Percentiles rank a stretch among this genome's conserved stretches.
Evolutionary conservation across 2,113 vertebrate species (phyloP).

Genomic region (Dasyornis broadbenti): DNA sequence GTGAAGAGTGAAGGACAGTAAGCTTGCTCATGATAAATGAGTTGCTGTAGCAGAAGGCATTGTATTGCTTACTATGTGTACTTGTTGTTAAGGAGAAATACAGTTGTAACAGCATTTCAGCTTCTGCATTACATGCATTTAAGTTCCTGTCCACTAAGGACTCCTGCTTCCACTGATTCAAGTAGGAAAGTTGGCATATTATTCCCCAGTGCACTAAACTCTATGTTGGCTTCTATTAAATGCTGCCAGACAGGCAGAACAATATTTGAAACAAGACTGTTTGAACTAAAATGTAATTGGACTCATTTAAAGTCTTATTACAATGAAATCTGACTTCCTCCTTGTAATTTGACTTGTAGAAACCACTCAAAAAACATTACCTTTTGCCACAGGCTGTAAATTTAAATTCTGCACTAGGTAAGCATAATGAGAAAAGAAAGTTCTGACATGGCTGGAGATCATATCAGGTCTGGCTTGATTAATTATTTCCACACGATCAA

Average conservation of each 20-base stretch:
- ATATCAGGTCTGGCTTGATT: constrained; percentile 59
- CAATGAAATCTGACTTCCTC: constrained; percentile 56
- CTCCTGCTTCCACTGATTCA: constrained; percentile 13
- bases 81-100: constrained; percentile 52
- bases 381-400: constrained; percentile 55
- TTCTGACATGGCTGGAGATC: constrained; percentile 59
- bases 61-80: constrained; percentile 21
- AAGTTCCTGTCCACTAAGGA: constrained; percentile 51
- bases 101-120: constrained; percentile 52
- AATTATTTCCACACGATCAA: constrained; percentile 63
- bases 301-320: constrained; percentile 60
- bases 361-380: constrained; percentile 53
- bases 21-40: constrained; percentile 53
- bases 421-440: constrained; percentile 54
- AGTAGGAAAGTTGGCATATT: constrained; percentile 48
- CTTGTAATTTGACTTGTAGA: constrained; percentile 53
- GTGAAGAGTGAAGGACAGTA: constrained; percentile 31
- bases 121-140: constrained; percentile 61
- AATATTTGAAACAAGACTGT: constrained; percentile 62
- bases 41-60: constrained; percentile 25
- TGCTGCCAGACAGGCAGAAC: constrained; percentile 40
- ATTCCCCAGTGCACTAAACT: constrained; percentile 48
- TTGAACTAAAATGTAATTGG: constrained; percentile 64
- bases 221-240: constrained; percentile 59
- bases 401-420: constrained; percentile 60